Percentiles rank a stretch among this genome's conserved stretches.
Conservation (phyloP, 1,140 invertebrate species). For the Tyrophagus putrescentiae region DNA sequence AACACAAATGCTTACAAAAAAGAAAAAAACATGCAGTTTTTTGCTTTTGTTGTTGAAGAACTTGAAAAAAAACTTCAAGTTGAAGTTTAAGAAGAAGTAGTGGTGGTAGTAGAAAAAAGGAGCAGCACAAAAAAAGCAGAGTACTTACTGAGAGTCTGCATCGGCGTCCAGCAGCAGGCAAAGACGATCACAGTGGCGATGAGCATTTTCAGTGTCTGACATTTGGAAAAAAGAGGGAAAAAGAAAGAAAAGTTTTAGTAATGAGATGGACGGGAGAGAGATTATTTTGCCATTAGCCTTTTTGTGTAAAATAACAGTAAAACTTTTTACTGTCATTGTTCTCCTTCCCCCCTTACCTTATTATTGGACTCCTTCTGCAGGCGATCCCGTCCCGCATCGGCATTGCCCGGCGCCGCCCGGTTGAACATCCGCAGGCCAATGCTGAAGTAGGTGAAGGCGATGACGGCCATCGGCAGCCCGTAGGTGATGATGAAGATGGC, state of each 20-base stretch:
- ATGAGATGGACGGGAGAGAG: too few relatives aligned
- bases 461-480: conserved; percentile 36
- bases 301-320: neutral
- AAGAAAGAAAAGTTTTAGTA: too few relatives aligned
- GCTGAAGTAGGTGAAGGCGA: conserved; percentile 38
- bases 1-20: too few relatives aligned
- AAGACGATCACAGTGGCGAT: conserved; percentile 40
- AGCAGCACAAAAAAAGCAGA: neutral
- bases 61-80: too few relatives aligned
- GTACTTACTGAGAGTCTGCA: conserved; percentile 30
- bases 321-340: neutral
- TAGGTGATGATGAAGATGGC: conserved; percentile 39
- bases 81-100: neutral
- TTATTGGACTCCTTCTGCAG: conserved; percentile 35
- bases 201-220: conserved; percentile 44
- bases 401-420: conserved; percentile 39
- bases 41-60: too few relatives aligned
- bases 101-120: neutral
- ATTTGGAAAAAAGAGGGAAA: too few relatives aligned
- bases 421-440: conserved; percentile 36
- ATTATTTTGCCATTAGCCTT: neutral
- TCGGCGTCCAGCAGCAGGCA: conserved; percentile 41
- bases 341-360: conserved; percentile 36
- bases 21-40: too few relatives aligned
- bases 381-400: conserved; percentile 36